These are phyloP conservation scores for Sphaerophoria rueppellii DNA, from an alignment of 2,888 invertebrate species.

Conservation along the genomic window DNA sequence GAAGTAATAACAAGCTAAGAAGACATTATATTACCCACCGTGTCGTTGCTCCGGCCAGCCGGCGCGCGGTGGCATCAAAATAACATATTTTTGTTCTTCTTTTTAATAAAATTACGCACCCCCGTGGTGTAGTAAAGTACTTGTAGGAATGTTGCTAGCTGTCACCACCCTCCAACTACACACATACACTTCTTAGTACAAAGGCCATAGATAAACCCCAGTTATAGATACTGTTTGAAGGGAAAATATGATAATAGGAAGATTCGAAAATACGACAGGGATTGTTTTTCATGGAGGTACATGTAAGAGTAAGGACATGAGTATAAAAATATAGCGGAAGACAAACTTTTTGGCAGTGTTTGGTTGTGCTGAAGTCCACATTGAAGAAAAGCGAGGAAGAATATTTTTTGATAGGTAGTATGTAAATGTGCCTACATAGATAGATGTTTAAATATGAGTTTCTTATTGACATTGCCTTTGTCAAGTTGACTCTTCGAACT, in stretches of 20 bases:
- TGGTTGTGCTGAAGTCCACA: slow-evolving; percentile 63
- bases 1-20: slow-evolving; percentile 47
- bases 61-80: too few relatives aligned
- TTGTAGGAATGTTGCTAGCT: slow-evolving; percentile 60
- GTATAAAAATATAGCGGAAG: slow-evolving; percentile 58
- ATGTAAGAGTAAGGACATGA: slow-evolving; percentile 9
- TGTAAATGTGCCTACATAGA: slow-evolving; percentile 33
- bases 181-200: not conserved
- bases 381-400: slow-evolving; percentile 24
- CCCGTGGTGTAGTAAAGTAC: slow-evolving; percentile 69
- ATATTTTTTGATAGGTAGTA: not conserved
- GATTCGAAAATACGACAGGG: slow-evolving; percentile 77
- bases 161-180: not conserved
- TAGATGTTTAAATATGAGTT: too few relatives aligned
- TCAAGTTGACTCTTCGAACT: slow-evolving; percentile 63
- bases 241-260: slow-evolving; percentile 82
- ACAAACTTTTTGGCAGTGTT: slow-evolving; percentile 61
- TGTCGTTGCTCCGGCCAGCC: slow-evolving; percentile 21
- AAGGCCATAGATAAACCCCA: slow-evolving; percentile 65
- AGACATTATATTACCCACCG: slow-evolving; percentile 47
- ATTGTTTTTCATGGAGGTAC: slow-evolving; percentile 43
- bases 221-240: slow-evolving; percentile 67
- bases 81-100: slow-evolving; percentile 59
- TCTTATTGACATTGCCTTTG: slow-evolving; percentile 68
- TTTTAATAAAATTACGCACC: slow-evolving; percentile 71